A percentile compares a stretch with the other conserved stretches of the same genome.
Evolutionary conservation across 1,140 invertebrate species (phyloP).

Genomic region (Planococcus citri): DNA sequence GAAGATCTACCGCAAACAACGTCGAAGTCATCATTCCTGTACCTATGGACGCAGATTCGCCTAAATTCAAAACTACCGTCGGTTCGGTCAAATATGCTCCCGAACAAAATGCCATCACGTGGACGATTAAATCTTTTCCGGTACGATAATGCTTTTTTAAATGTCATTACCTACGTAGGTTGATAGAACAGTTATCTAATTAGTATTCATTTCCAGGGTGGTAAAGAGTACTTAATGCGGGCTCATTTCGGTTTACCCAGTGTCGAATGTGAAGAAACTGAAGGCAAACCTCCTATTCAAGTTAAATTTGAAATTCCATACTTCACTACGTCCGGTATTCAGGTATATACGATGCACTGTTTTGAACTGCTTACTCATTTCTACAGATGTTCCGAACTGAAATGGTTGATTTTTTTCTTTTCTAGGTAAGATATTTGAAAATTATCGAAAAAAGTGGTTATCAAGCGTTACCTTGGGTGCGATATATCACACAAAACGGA

Average conservation of each 20-base stretch:
- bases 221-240: conserved; percentile 97
- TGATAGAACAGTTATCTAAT: not conserved
- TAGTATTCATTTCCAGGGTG: conserved; percentile 45
- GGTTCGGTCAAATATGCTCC: conserved; percentile 96
- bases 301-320: conserved; percentile 99
- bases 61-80: conserved; percentile 97
- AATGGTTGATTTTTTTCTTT: conserved; percentile 23
- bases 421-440: conserved; percentile 83
- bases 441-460: conserved; percentile 99
- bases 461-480: conserved; percentile 96
- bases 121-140: conserved; percentile 99
- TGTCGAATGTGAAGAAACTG: conserved; percentile 85
- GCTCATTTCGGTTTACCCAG: conserved; percentile 98
- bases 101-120: conserved; percentile 94
- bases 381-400: conserved; percentile 12
- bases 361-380: not conserved
- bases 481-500: conserved; percentile 99
- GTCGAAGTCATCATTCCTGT: conserved; percentile 99
- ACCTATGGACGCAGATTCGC: conserved; percentile 93
- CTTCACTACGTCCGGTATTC: conserved; percentile 98
- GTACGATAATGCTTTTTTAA: conserved; percentile 33
- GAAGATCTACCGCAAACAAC: conserved; percentile 95
- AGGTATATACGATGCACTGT: conserved; percentile 42
- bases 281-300: conserved; percentile 95
- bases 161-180: no score